Evolutionary conservation across 2,888 invertebrate species (phyloP), one percentile per base, ranked within the genome.

Genomic region (Seladonia tumulorum): DNA sequence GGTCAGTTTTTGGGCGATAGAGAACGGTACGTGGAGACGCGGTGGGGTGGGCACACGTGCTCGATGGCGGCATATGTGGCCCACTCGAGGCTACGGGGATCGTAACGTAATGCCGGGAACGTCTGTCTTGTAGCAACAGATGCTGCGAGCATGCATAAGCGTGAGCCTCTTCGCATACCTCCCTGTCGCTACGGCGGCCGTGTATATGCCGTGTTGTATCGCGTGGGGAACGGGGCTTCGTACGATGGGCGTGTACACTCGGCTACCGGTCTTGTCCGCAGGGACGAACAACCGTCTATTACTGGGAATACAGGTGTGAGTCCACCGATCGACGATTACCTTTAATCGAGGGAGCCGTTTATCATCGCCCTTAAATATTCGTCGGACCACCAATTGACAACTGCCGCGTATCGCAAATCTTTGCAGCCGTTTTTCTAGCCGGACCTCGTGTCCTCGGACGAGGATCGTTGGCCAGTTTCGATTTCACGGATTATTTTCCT

Each of bases 111-210:
- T 91, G 92, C 92, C 88, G 88, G 87, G 89, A 90, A 93, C 92
- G 92, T 93, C 88, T 89, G 92, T 93, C 93, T 93, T 92, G 93
- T 92, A 93, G 90, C 91, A 92, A 92, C 93, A 93, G 92, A 93
- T 93, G 93, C 93, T 92, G 90, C 89, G 89, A 90, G 91, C 92
- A 90, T 92, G 90, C 91, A 91, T 90, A 92, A 92, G 91, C 91
- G 90, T 74, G 83, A 79, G 80, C 75, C 78, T 49, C 76, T 79
- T 84, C 79, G 84, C 81, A 79, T 81, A 79, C 85, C 82, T 79
- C 72, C 83, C 88, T 57, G 63, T 90, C 82, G 85, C 83, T 81
- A 68, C 80, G 78, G 79, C 79, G 81, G 3, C 73, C 85, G 81
- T 82, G 79, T 85, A 88, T 73, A 80, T 83, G 71, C 49, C 45